Percentiles rank a stretch among this genome's conserved stretches.
These are phyloP conservation scores for Sycophila texana DNA, from an alignment of 2,888 invertebrate genomes.

Conservation along the genomic window DNA sequence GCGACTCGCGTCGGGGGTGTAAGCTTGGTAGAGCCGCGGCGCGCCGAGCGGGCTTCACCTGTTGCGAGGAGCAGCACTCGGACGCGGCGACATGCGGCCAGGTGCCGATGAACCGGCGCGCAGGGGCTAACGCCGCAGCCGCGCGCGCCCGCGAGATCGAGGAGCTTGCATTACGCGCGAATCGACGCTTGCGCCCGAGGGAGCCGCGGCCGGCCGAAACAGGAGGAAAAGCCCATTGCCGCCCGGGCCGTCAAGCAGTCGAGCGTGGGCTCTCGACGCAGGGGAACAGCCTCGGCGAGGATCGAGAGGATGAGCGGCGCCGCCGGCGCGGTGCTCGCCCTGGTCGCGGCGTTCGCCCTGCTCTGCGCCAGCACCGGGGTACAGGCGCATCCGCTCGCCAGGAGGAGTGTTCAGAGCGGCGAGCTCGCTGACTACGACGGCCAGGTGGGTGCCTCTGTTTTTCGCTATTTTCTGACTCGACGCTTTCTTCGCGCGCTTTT, in stretches of 20 bases:
- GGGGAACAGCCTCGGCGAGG: too few relatives aligned
- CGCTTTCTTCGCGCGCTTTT: neutral
- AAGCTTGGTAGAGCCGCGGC: conserved; percentile 27
- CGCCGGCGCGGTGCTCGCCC: neutral
- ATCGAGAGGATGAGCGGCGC: conserved; percentile 16
- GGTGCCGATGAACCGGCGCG: neutral
- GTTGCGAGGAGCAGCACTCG: neutral
- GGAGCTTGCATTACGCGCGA: neutral
- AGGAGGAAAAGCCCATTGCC: conserved; percentile 12
- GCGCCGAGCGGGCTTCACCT: neutral
- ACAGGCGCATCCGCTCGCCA: conserved; percentile 25
- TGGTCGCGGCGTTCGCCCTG: conserved; percentile 16
- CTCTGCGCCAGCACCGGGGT: neutral
- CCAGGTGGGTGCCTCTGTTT: conserved; percentile 25
- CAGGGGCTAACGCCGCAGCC: neutral
- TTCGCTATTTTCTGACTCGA: neutral
- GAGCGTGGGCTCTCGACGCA: neutral
- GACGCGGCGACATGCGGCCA: neutral
- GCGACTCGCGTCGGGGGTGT: conserved; percentile 44
- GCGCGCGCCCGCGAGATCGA: neutral
- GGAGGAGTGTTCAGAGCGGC: conserved; percentile 18
- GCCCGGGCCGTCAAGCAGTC: neutral
- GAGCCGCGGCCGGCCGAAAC: neutral
- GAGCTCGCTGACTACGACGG: conserved; percentile 26
- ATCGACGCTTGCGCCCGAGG: conserved; percentile 38